Evolutionary conservation across 2,888 invertebrate genomes (phyloP), one percentile per base, ranked within the genome.

Genomic region (Scaptomyza parva): DNA sequence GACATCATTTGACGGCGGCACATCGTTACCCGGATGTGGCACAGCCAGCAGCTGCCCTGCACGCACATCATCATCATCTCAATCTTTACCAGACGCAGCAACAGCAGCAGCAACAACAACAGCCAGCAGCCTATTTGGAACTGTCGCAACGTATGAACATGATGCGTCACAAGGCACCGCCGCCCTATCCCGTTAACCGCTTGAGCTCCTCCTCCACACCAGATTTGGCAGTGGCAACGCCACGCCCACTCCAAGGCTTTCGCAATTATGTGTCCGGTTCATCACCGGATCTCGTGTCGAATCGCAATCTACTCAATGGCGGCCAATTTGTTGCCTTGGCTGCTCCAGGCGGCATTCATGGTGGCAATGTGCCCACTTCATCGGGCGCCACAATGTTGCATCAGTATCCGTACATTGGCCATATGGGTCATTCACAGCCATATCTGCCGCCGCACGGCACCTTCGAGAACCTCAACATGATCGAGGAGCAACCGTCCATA

Each of bases 151-250:
- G 90, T 11, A 75, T 91, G 63, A 91, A 91, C 55, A 89, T 91
- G 86, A 90, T 92, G 86, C 83, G 90, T 1, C 80, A 90, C 6
- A 96, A 97, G 90, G 96, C 97, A 0, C 97, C 97, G 0, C 97
- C 97, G 0, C 96, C 97, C 0, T 97, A 97, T 92, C 96, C 96
- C 0, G 94, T 94, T 0, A 95, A 94, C 86, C 93, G 95, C 0
- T 92, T 95, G n/a, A 95, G 95, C 50, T 96, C 96, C 8, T 96
- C 95, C 79, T 96, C 96, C 0, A 97, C 97, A 0, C 97, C 97
- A 0, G 97, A 97, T 90, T 91, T 97, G 58, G 96, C 97, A 0
- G 94, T 94, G 1, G 95, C 95, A 2, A 94, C 95, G 58, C 95
- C 95, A 80, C 93, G 93, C 0, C 87, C 92, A 0, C 47, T 91